Evolutionary conservation across 2,888 invertebrate genomes (phyloP), one percentile per base, ranked within the genome.

Genomic region (Heteromyza rotundicornis): DNA sequence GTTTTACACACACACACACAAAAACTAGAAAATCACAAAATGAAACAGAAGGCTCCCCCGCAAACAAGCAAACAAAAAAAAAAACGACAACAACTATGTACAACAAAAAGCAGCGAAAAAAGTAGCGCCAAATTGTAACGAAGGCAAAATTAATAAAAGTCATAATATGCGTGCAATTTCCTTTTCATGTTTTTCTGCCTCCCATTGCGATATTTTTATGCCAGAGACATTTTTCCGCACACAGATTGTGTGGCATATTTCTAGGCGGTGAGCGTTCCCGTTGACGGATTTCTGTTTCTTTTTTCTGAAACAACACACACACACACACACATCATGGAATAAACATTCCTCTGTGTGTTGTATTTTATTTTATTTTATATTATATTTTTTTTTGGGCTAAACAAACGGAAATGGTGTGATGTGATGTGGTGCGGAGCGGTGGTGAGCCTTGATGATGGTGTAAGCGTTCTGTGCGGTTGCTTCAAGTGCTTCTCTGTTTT

Each of bases 111-210:
- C 5, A 40, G n/a, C 40, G 14, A 14, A 14, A 20, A 47, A 47
- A 20, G 17, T 47, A 32, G n/a, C n/a, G n/a, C 60, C 55, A 57
- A 62, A n/a, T n/a, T n/a, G n/a, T n/a, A 63, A 63, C 55, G 57
- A 36, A 56, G 64, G 70, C 64, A 70, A 75, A 72, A 74, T 75
- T 72, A 74, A 74, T 70, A 74, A 74, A 71, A 71, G 68, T 72
- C 68, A 72, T 75, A 77, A 75, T 75, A 77, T 73, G 70, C 75
- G 77, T 71, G 73, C 74, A 75, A 75, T 74, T 77, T 75, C 76
- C 77, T 70, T 67, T 66, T 57, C 64, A 61, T 57, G 59, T 55
- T 66, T 54, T 56, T n/a, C 19, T 52, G n/a, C 14, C 24, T 51
- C 24, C 47, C 20, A 20, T 47, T 17, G 47, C 47, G 47, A 19